Evolutionary conservation across 23 tunicate genomes (phyloP).

Genomic region (Diplosoma virens): DNA sequence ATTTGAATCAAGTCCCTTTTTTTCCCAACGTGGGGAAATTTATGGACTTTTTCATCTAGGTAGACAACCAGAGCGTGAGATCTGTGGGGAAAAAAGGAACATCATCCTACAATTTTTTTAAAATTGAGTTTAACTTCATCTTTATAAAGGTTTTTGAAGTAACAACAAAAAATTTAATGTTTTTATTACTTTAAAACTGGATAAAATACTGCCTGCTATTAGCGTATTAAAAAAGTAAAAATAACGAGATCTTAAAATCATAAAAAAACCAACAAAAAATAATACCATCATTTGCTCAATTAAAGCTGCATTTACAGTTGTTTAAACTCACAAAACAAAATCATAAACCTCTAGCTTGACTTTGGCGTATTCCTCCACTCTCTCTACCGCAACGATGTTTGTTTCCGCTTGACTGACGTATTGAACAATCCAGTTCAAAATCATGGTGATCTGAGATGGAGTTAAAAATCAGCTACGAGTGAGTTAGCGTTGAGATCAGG

Average conservation of each 20-base stretch:
- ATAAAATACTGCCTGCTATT: not conserved
- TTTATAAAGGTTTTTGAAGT: too few relatives aligned
- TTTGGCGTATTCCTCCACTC: conserved; percentile 81
- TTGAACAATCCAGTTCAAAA: conserved; percentile 93
- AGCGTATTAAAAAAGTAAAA: not conserved
- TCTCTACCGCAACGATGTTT: conserved; percentile 92
- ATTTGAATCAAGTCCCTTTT: not conserved
- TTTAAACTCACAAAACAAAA: too few relatives aligned
- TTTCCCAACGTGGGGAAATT: too few relatives aligned
- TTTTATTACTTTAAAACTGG: too few relatives aligned
- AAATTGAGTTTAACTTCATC: too few relatives aligned
- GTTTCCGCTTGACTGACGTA: conserved; percentile 87
- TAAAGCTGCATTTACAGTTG: not conserved
- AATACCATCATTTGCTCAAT: not conserved
- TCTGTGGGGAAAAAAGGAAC: too few relatives aligned
- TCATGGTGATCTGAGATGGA: conserved; percentile 68
- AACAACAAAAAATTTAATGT: too few relatives aligned
- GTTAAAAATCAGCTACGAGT: not conserved
- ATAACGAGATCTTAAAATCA: not conserved
- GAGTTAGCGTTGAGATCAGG: too few relatives aligned
- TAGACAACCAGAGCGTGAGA: too few relatives aligned
- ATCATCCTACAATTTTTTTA: too few relatives aligned
- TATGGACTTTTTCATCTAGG: too few relatives aligned
- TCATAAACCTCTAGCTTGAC: conserved; percentile 71
- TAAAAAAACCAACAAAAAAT: not conserved